Evolutionary conservation across 2,113 vertebrate species (phyloP), one percentile per base, ranked within the genome.

Genomic region (Morone chrysops): DNA sequence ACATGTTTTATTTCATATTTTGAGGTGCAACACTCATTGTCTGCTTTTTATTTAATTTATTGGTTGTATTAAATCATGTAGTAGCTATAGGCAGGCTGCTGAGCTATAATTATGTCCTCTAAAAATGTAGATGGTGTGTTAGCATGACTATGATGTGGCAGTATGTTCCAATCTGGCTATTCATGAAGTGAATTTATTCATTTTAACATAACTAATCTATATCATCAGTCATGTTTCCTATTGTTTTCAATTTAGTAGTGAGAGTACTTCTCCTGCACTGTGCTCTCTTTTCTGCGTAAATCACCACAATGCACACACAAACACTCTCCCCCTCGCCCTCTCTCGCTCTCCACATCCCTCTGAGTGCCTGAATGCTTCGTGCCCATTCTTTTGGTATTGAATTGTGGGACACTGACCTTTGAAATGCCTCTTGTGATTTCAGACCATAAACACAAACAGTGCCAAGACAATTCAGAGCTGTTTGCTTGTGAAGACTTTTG

Each of bases 381-480:
- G 45, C 56, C 73, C 65, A 75, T 85, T 88, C 78, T 85, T 76
- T 77, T 5, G 66, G 40, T 40, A n/a, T 13, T 88, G 61, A 90
- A 85, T 88, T 70, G 67, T 87, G 76, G 63, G 77, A 90, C 63
- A 57, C 20, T 85, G 86, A 85, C 90, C 80, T 87, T 87, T 87
- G 61, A 78, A 83, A 87, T 66, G 50, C 43, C 83, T 79, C 11
- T 6, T 74, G 54, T 80, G 76, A 81, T 60, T 54, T 45, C 68
- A 71, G 47, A 63, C 25, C 72, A 79, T 31, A 80, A 88, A 88
- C 67, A 76, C 38, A 50, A 82, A 72, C 11, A 22, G 9, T 45
- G 65, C 31, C 71, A 74, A 80, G 36, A 78, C 69, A 88, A 71
- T 68, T 63, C 17, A 18, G 10, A 43, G n/a, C 31, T 31, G 81